Evolutionary conservation across 2,888 invertebrate species (phyloP).

Genomic region (Eupeodes latifasciatus): DNA sequence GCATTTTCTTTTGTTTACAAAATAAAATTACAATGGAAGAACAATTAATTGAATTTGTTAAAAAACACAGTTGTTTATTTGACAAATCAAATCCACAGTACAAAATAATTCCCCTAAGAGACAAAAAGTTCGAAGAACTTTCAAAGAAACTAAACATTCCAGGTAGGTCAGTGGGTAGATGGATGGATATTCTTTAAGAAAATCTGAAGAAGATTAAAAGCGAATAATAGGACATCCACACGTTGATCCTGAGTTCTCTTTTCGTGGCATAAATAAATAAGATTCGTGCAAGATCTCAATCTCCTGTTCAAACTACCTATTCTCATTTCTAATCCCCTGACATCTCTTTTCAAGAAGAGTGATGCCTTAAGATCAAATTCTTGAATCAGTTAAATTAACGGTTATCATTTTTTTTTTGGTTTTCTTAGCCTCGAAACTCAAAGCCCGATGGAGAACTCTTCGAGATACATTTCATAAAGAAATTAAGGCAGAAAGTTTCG

Average conservation of each 20-base stretch:
- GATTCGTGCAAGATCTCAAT: no score
- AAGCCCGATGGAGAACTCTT: conserved; percentile 30
- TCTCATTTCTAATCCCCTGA: no score
- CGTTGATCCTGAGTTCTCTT: no score
- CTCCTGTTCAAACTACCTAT: no score
- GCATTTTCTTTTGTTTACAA: not conserved
- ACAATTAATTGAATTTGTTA: conserved; percentile 24
- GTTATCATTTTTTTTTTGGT: no score
- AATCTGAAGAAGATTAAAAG: not conserved
- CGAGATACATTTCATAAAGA: conserved; percentile 23
- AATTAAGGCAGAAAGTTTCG: not conserved
- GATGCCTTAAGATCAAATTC: no score
- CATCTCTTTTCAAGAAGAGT: no score
- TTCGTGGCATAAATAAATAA: no score
- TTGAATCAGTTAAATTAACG: no score
- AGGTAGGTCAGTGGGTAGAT: not conserved
- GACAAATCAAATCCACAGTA: conserved; percentile 16
- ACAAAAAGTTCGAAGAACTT: conserved; percentile 24
- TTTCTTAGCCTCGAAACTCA: conserved; percentile 10
- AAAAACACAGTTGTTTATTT: conserved; percentile 8
- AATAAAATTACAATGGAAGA: conserved; percentile 10
- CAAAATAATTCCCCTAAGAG: conserved; percentile 4
- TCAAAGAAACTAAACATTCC: conserved; percentile 7
- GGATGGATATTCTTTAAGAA: not conserved
- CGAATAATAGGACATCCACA: no score